Evolutionary conservation across 2,888 invertebrate species (phyloP).

Genomic region (Himalopsyche japonica): DNA sequence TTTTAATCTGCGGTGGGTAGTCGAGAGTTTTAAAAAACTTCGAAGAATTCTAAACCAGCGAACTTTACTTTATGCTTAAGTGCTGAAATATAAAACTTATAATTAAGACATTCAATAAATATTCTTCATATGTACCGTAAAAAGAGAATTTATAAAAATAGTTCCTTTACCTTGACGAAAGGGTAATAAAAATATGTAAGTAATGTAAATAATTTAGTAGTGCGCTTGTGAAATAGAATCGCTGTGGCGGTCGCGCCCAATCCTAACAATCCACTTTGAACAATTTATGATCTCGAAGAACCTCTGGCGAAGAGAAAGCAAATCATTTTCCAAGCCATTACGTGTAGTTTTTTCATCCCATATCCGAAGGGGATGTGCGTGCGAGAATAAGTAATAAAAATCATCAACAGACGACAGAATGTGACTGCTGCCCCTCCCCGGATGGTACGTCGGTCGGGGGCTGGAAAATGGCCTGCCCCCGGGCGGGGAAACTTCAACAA

Average conservation of each 20-base stretch:
- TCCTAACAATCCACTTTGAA: background rate
- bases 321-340: constrained; percentile 30
- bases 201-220: too few species aligned
- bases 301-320: constrained; percentile 19
- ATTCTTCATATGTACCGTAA: too few species aligned
- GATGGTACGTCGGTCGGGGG: background rate
- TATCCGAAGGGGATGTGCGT: background rate
- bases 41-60: too few species aligned
- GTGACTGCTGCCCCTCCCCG: background rate
- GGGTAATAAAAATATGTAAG: too few species aligned
- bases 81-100: too few species aligned
- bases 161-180: too few species aligned
- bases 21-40: too few species aligned
- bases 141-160: too few species aligned
- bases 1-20: too few species aligned
- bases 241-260: background rate
- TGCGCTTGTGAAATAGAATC: too few species aligned
- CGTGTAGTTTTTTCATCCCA: background rate
- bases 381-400: constrained; percentile 19
- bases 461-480: background rate
- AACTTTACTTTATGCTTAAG: too few species aligned
- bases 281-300: background rate
- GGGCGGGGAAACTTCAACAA: background rate
- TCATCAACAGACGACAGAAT: constrained; percentile 24
- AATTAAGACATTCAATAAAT: too few species aligned